These are phyloP conservation scores for Macrosiphum euphorbiae DNA, from an alignment of 2,888 invertebrate genomes.

Conservation along the genomic window DNA sequence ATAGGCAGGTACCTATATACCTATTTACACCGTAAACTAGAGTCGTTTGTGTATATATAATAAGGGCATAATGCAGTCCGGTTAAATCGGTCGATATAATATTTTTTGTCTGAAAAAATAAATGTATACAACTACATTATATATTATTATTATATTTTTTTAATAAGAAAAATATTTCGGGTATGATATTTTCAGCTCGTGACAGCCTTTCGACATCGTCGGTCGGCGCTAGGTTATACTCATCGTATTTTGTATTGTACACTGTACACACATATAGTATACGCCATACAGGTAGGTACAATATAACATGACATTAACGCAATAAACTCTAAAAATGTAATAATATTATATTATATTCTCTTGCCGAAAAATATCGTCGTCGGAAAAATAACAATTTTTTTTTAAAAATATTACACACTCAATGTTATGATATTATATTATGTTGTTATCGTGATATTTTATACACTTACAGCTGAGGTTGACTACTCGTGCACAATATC, in stretches of 20 bases:
- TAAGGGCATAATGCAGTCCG: neutral
- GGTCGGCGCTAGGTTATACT: neutral
- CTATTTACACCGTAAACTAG: neutral
- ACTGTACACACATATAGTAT: neutral
- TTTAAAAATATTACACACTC: conserved; percentile 2
- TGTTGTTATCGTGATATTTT: neutral
- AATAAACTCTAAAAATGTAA: conserved; percentile 24
- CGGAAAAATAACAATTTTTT: neutral
- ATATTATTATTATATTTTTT: neutral
- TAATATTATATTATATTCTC: neutral
- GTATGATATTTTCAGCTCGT: conserved; percentile 18
- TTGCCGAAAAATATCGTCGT: neutral
- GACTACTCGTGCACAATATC: neutral
- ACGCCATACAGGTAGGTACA: neutral
- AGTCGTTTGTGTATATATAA: neutral
- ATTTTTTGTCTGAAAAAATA: neutral
- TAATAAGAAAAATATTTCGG: conserved; percentile 14
- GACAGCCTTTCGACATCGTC: conserved; percentile 4
- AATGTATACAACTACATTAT: too few relatives aligned
- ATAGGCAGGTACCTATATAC: neutral
- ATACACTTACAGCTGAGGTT: neutral
- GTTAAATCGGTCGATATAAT: neutral
- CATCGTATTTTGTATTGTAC: neutral
- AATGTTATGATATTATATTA: neutral
- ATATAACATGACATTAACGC: conserved; percentile 17